Evolutionary conservation across 2,113 vertebrate genomes (phyloP).

Genomic region (Halichoerus grypus): DNA sequence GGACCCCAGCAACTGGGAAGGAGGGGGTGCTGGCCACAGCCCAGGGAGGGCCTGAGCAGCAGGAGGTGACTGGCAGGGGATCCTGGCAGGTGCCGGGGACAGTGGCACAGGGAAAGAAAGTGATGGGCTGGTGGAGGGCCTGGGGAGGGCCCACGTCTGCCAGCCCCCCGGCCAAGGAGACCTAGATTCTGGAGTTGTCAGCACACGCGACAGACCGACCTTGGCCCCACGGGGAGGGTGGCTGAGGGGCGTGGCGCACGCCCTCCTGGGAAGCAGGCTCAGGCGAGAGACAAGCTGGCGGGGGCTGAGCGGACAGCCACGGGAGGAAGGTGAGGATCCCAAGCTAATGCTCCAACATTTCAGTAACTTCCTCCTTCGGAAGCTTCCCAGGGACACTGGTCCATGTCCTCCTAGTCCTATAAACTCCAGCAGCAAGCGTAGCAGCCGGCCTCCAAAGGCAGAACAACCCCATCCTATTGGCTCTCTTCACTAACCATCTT

Average conservation of each 20-base stretch:
- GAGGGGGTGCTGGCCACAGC: background rate
- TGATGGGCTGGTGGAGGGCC: background rate
- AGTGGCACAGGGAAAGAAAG: background rate
- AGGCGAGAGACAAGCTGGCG: background rate
- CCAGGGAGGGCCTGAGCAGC: background rate
- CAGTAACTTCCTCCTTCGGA: rapidly evolving
- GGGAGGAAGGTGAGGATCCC: rapidly evolving
- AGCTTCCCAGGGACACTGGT: background rate
- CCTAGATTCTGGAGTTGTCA: rapidly evolving
- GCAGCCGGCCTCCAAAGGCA: rapidly evolving
- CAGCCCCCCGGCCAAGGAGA: rapidly evolving
- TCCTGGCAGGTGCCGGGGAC: background rate
- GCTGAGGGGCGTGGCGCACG: rapidly evolving
- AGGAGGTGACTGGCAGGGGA: background rate
- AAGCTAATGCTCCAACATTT: rapidly evolving
- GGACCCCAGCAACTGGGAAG: too few relatives aligned
- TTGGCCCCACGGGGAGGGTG: rapidly evolving
- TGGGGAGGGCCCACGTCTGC: background rate
- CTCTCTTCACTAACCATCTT: rapidly evolving
- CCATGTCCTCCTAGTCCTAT: too few relatives aligned
- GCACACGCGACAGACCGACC: rapidly evolving
- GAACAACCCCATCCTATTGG: rapidly evolving
- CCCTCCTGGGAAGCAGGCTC: rapidly evolving
- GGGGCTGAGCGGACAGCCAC: rapidly evolving
- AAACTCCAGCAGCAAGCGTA: background rate